Evolutionary conservation across 2,797 vertebrate species (phyloP), one percentile per base, ranked within the genome.

Genomic region (Anomalospiza imberbis): DNA sequence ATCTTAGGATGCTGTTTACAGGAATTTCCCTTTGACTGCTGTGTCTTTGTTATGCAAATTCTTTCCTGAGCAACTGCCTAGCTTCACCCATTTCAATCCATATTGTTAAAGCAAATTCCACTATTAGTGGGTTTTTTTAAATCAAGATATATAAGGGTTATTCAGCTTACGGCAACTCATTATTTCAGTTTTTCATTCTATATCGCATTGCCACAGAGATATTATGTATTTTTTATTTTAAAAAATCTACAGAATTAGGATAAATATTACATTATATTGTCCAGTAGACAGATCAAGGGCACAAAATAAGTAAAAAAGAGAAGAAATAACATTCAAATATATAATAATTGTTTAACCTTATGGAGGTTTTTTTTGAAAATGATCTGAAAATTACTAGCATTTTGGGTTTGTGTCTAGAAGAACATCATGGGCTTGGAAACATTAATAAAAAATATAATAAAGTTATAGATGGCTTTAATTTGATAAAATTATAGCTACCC

Each of bases 1-100:
- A 63, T 32, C 85, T 82, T 68, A 68, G 31, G 44, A 55, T n/a
- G 63, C 42, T 78, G 21, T 82, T 95, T 89, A 89, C 48, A 91
- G 28, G 31, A 94, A 71, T 58, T 74, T 94, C 53, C 42, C 38
- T 94, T 82, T 67, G 31, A 95, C 21, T 91, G 17, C 14, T 54
- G 3, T 42, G 83, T 40, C 74, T 85, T 47, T 85, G 47, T 65
- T 58, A 93, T 61, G 61, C 47, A 94, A 80, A 89, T 89, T 83
- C 10, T 50, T 65, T 83, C 58, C 50, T 44, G 17, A 91, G n/a
- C 82, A 50, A 85, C 34, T 67, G 28, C 20, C 31, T 72, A 68
- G 19, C 26, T 87, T 95, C 68, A 83, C 18, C 14, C 31, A 28
- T 65, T 72, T 58, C 17, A 72, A 65, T 45, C 7, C 5, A 38